Evolutionary conservation across 92 coral and sea anemone genomes (phyloP), one percentile per base, ranked within the genome.

Genomic region (Bergia sp.): DNA sequence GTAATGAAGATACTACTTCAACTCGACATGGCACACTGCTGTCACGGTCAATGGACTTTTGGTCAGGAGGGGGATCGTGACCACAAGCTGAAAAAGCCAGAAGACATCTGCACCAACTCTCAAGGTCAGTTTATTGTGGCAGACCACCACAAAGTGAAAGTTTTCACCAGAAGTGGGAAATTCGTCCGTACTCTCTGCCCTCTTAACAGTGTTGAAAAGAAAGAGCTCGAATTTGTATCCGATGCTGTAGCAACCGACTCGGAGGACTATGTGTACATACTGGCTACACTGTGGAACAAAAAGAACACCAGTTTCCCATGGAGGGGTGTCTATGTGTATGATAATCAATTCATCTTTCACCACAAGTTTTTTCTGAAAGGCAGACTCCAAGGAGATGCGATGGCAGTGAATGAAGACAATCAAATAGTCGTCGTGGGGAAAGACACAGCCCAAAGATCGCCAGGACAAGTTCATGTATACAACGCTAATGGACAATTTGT

Each of bases 131-230:
- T 85, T 23, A 65, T 85, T 38, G 88, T 85, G 9, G 79, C 75
- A 44, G 88, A 85, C 64, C 49, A n/a, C 65, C 74, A 45, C 13
- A 66, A 41, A 20, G 75, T 77, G 29, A 85, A 85, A 72, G 88
- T 85, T 1, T 85, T 69, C 65, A 61, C 45, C 47, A 85, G 44
- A 29, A 85, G 79, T 44, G 88, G 88, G 3, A 41, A 44, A 7
- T 86, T 75, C 44, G 15, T 75, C 1, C 1, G 45, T 57, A 9
- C 37, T 4, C 39, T 69, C 11, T n/a, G 75, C 37, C 43, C 58
- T 75, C 50, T 86, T 7, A 37, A 57, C 5, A 12, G 7, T 5
- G 82, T 12, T 49, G 73, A 76, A n/a, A 65, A 44, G 39, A 77
- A 37, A 18, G 49, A 66, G 7, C 21, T 86, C 37, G 73, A 53